These are phyloP conservation scores for Loripinus fragilis DNA, from an alignment of 2,888 invertebrate species.

Conservation along the genomic window DNA sequence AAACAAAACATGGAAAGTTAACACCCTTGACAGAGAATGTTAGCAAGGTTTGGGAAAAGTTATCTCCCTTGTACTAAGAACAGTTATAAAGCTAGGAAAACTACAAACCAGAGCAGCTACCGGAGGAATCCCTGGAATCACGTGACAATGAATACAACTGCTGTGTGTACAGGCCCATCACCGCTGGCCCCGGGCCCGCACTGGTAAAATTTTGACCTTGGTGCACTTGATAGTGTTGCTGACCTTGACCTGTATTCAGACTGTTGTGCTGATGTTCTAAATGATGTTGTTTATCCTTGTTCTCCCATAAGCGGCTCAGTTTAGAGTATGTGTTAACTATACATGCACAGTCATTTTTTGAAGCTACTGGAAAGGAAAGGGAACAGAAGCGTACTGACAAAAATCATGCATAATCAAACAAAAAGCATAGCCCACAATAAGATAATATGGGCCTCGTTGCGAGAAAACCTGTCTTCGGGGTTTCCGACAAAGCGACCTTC, in stretches of 20 bases:
- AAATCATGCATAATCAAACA: neutral
- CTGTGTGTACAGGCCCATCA: constrained; percentile 42
- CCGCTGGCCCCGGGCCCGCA: constrained; percentile 1
- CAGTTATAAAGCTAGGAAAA: too few relatives aligned
- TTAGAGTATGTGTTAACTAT: constrained; percentile 82
- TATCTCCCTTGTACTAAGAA: too few relatives aligned
- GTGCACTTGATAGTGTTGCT: constrained; percentile 8
- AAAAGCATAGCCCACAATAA: too few relatives aligned
- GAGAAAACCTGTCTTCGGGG: too few relatives aligned
- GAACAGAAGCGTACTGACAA: constrained; percentile 37
- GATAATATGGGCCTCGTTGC: too few relatives aligned
- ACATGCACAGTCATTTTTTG: constrained; percentile 80
- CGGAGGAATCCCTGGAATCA: constrained; percentile 59
- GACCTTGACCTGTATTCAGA: constrained; percentile 2
- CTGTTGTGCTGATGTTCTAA: constrained; percentile 73
- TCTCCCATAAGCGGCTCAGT: constrained; percentile 82
- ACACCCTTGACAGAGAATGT: too few relatives aligned
- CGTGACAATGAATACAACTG: constrained; percentile 35
- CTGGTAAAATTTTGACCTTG: constrained; percentile 10
- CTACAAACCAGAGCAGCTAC: constrained; percentile 67
- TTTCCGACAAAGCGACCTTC: too few relatives aligned
- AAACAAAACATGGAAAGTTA: too few relatives aligned
- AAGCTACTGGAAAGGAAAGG: constrained; percentile 76
- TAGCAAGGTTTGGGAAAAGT: too few relatives aligned
- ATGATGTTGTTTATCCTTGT: constrained; percentile 81